phyloP scores from a whole-genome alignment of 2,888 invertebrate species.

The Theretra japonica region DNA sequence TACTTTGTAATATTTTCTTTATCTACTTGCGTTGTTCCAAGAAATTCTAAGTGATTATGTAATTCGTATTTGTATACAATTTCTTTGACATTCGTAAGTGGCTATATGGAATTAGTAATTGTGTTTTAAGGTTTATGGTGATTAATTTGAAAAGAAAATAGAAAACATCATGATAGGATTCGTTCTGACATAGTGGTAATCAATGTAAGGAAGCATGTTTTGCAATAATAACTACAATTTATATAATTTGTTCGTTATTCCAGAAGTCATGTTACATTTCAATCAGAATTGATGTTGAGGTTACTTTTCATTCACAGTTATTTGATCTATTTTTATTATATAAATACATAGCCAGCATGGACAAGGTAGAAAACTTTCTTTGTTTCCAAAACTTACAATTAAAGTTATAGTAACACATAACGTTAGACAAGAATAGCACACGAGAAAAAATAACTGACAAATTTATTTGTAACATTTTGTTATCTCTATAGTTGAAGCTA shows the following conservation, averaged over 20 bases:
- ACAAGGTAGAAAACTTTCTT: not conserved
- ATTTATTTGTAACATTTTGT: not conserved
- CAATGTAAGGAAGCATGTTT: not conserved
- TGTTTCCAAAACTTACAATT: not conserved
- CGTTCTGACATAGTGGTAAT: not conserved
- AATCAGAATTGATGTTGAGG: not conserved
- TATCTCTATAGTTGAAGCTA: not conserved
- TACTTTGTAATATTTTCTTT: too few species aligned
- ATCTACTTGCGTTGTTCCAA: too few species aligned
- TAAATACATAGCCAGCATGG: not conserved
- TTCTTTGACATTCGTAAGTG: too few species aligned
- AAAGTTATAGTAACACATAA: not conserved
- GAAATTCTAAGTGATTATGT: too few species aligned
- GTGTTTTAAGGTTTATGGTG: not conserved
- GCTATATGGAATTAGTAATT: not conserved
- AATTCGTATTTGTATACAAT: too few species aligned
- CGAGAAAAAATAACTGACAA: not conserved
- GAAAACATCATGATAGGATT: not conserved
- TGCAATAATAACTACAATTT: constrained; percentile 1
- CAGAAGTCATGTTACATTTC: too few species aligned
- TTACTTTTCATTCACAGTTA: not conserved
- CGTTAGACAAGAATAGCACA: not conserved
- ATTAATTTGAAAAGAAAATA: not conserved
- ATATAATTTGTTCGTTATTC: constrained; percentile 5
- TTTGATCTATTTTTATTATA: not conserved